Conservation (phyloP, 1,140 invertebrate genomes). For the Gonatopus flavifemur region DNA sequence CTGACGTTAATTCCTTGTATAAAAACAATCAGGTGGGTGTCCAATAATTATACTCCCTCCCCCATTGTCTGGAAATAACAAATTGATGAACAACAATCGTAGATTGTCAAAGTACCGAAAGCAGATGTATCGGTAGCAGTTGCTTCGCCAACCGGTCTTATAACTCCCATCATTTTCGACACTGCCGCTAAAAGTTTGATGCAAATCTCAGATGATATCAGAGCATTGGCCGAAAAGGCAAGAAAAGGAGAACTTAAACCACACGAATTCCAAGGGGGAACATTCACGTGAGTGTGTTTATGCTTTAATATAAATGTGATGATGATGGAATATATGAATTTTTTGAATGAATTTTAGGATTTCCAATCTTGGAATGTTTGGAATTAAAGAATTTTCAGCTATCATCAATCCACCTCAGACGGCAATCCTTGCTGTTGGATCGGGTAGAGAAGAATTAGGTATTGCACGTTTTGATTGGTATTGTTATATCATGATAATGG, state of each 20-base stretch:
- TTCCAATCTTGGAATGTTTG: slow-evolving; percentile 99
- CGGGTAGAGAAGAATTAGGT: slow-evolving; percentile 46
- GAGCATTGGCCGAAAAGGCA: slow-evolving; percentile 85
- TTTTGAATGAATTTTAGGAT: slow-evolving; percentile 61
- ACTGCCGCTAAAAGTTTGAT: slow-evolving; percentile 87
- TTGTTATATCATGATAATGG: neutral
- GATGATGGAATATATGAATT: neutral
- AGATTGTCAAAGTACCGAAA: slow-evolving; percentile 66
- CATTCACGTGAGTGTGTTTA: slow-evolving; percentile 53
- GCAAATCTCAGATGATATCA: slow-evolving; percentile 83
- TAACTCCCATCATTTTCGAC: slow-evolving; percentile 97
- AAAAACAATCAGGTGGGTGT: slow-evolving; percentile 36
- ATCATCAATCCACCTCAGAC: slow-evolving; percentile 64
- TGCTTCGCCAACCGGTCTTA: slow-evolving; percentile 91
- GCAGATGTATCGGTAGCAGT: slow-evolving; percentile 97
- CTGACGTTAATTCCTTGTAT: slow-evolving; percentile 77
- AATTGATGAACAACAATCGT: too few relatives aligned
- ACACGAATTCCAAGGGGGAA: slow-evolving; percentile 93
- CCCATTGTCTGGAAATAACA: too few relatives aligned
- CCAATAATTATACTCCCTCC: too few relatives aligned
- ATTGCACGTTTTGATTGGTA: slow-evolving; percentile 17
- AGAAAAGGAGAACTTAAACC: slow-evolving; percentile 91
- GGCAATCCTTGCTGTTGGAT: slow-evolving; percentile 77
- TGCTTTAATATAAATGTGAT: neutral
- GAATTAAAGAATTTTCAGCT: slow-evolving; percentile 81